Evolutionary conservation across 2,797 vertebrate species (phyloP).

Genomic region (Enteromius treurensis): DNA sequence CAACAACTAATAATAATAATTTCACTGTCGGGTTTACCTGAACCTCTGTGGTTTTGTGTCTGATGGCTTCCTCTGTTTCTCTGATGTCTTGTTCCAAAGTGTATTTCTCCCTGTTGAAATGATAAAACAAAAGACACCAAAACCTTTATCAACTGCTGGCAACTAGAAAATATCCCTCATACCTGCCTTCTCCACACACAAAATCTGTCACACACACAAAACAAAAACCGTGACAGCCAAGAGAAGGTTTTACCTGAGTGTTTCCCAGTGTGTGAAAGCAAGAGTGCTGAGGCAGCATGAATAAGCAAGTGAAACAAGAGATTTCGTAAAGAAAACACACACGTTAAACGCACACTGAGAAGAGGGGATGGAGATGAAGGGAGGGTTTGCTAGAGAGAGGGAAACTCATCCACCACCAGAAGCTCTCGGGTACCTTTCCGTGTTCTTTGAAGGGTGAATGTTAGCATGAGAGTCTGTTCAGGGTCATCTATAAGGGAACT

Average conservation of each 20-base stretch:
- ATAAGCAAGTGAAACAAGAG: slow-evolving; percentile 76
- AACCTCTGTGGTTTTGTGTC: slow-evolving; percentile 91
- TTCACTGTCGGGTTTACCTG: slow-evolving; percentile 80
- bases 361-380: slow-evolving; percentile 23
- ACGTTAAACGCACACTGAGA: slow-evolving; percentile 60
- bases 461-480: slow-evolving; percentile 50
- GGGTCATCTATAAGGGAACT: slow-evolving; percentile 47
- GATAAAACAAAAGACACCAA: slow-evolving; percentile 32
- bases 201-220: slow-evolving; percentile 12
- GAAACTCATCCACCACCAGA: slow-evolving; percentile 42
- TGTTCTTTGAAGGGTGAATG: slow-evolving; percentile 55
- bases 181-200: slow-evolving; percentile 28
- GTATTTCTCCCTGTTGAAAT: slow-evolving; percentile 87
- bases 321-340: slow-evolving; percentile 67
- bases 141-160: not conserved
- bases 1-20: not conserved
- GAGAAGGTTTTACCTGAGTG: slow-evolving; percentile 72
- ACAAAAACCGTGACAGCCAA: slow-evolving; percentile 22
- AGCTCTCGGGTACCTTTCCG: slow-evolving; percentile 35
- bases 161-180: not conserved
- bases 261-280: slow-evolving; percentile 78
- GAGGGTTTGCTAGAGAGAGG: slow-evolving; percentile 19
- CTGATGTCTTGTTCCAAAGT: slow-evolving; percentile 94
- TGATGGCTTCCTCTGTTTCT: slow-evolving; percentile 92
- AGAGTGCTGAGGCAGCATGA: slow-evolving; percentile 78